Conservation (phyloP, 2,113 vertebrate species). For the Alethe diademata region DNA sequence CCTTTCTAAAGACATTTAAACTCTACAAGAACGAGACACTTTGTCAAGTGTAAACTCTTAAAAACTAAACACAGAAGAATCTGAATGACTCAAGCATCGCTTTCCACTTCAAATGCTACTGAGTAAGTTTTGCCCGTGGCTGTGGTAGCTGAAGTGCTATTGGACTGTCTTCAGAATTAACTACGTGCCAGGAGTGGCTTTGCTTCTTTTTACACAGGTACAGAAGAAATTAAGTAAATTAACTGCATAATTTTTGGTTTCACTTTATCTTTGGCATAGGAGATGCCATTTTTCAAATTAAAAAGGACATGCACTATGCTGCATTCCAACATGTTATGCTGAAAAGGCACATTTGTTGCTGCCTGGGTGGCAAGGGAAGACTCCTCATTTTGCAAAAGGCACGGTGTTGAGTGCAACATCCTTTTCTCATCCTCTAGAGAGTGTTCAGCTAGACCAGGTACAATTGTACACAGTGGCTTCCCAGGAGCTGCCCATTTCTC, state of each 20-base stretch:
- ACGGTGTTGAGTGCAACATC: background rate
- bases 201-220: background rate
- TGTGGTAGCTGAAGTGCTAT: slow-evolving; percentile 11
- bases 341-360: slow-evolving; percentile 36
- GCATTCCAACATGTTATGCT: background rate
- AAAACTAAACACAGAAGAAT: slow-evolving; percentile 17
- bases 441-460: slow-evolving; percentile 72
- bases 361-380: slow-evolving; percentile 33
- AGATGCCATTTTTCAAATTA: background rate
- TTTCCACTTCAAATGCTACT: slow-evolving; percentile 44
- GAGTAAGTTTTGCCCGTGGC: background rate
- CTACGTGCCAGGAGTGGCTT: background rate
- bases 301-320: background rate
- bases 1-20: slow-evolving; percentile 20
- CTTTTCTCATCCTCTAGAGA: background rate
- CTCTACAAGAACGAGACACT: background rate
- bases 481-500: slow-evolving; percentile 78
- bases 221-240: background rate
- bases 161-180: slow-evolving; percentile 4
- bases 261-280: slow-evolving; percentile 11
- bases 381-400: slow-evolving; percentile 23
- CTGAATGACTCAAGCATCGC: background rate
- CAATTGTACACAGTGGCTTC: slow-evolving; percentile 78
- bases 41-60: slow-evolving; percentile 11
- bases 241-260: background rate